phyloP scores from a whole-genome alignment of 2,888 invertebrate genomes.

The Protophormia terraenovae region DNA sequence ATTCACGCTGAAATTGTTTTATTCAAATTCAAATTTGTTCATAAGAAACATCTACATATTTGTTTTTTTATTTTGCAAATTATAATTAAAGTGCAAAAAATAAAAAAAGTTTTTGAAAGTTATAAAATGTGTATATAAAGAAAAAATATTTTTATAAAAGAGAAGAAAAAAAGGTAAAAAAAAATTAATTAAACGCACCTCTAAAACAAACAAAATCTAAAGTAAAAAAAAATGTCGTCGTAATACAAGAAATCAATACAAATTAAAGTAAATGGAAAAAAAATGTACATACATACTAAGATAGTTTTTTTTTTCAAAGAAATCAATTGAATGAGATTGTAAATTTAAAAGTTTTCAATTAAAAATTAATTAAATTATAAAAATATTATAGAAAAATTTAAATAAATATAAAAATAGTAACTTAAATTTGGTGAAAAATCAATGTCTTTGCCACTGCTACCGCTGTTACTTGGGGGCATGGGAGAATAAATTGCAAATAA shows the following conservation, averaged over 20 bases:
- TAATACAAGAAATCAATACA: background rate
- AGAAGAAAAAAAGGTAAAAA: conserved; percentile 2
- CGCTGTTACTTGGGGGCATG: conserved; percentile 8
- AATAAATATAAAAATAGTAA: background rate
- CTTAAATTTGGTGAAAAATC: conserved; percentile 61
- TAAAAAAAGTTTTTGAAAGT: background rate
- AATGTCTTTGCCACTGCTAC: conserved; percentile 53
- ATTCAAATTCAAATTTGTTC: conserved; percentile 5
- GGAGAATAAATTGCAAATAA: conserved; percentile 28
- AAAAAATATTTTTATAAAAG: background rate
- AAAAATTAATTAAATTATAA: background rate
- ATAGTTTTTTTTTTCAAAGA: background rate
- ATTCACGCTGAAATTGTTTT: conserved; percentile 16
- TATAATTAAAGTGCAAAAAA: background rate
- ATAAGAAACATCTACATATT: no score
- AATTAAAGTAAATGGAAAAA: background rate
- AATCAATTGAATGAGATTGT: background rate
- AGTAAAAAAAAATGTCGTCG: background rate
- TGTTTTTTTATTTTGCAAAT: background rate
- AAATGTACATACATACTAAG: background rate
- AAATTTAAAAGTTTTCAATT: background rate
- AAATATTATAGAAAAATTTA: background rate
- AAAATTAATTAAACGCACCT: background rate
- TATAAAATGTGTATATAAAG: conserved; percentile 4
- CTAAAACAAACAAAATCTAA: background rate